Percentiles rank a stretch among this genome's conserved stretches.
These are phyloP conservation scores for Rhagonycha fulva DNA, from an alignment of 2,888 invertebrate genomes.

Conservation along the genomic window DNA sequence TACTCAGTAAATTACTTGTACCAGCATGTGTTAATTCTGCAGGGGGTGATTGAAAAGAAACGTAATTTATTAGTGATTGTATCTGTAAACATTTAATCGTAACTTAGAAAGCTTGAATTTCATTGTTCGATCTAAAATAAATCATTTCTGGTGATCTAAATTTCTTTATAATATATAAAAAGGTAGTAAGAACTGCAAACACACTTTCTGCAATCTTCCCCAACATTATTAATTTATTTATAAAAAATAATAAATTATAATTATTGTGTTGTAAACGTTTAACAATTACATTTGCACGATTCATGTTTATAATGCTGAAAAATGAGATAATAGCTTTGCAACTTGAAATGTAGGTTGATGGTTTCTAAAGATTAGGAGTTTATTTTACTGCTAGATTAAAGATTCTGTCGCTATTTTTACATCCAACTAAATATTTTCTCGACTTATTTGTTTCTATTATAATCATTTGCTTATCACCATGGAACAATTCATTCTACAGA, in stretches of 20 bases:
- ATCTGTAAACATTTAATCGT: conserved; percentile 18
- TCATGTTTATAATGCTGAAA: conserved; percentile 11
- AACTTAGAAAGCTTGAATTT: conserved; percentile 17
- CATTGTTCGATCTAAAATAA: conserved; percentile 6
- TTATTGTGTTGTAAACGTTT: conserved; percentile 9
- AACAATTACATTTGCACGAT: conserved; percentile 14
- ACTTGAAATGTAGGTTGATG: conserved; percentile 8
- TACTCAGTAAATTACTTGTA: conserved; percentile 22
- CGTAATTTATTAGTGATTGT: conserved; percentile 12
- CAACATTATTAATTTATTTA: background rate
- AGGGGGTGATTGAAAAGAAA: conserved; percentile 23
- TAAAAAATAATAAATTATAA: conserved; percentile 11
- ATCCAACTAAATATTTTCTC: background rate
- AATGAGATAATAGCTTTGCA: conserved; percentile 6
- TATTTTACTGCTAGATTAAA: background rate
- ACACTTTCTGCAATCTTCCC: background rate
- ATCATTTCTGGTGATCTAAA: conserved; percentile 7
- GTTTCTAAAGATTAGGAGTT: conserved; percentile 1
- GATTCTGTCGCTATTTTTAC: background rate
- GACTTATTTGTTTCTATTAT: background rate
- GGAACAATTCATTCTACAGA: background rate
- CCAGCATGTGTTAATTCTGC: conserved; percentile 23
- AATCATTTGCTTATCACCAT: too few relatives aligned
- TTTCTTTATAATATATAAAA: background rate
- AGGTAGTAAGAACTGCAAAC: background rate